phyloP scores from a whole-genome alignment of 2,797 vertebrate genomes.

The Eutrigla gurnardus region DNA sequence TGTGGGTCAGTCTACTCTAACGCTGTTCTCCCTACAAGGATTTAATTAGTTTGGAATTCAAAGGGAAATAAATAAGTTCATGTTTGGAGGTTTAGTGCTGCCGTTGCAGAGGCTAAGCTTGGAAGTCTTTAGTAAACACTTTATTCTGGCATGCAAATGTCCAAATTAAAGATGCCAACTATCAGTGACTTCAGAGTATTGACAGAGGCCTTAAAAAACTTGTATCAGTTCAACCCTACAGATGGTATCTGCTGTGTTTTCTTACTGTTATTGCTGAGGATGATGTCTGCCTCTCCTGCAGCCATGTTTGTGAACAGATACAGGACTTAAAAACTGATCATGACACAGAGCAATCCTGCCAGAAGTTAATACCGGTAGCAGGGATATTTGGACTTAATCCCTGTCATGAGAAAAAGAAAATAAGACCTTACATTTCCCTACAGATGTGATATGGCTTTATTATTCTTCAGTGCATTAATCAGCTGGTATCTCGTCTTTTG shows the following conservation, averaged over 20 bases:
- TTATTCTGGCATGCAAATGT: constrained; percentile 26
- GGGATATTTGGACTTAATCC: constrained; percentile 77
- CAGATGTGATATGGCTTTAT: constrained; percentile 67
- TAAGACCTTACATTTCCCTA: constrained; percentile 72
- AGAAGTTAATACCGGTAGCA: constrained; percentile 68
- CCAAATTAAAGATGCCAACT: constrained; percentile 33
- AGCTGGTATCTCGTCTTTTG: constrained; percentile 71
- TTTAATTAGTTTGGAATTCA: constrained; percentile 31
- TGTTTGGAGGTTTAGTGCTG: constrained; percentile 31
- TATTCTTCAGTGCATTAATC: constrained; percentile 77
- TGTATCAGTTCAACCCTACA: constrained; percentile 38
- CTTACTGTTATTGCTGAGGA: constrained; percentile 56
- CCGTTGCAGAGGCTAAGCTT: constrained; percentile 13
- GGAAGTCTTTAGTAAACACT: constrained; percentile 20
- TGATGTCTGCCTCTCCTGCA: constrained; percentile 46
- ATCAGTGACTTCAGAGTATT: constrained; percentile 8
- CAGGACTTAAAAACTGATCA: constrained; percentile 54
- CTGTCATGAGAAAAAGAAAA: constrained; percentile 67
- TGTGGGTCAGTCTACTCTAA: constrained; percentile 20
- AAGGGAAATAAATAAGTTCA: constrained; percentile 27
- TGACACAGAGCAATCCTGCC: constrained; percentile 60
- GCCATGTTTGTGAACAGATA: constrained; percentile 41
- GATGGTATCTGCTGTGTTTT: constrained; percentile 55
- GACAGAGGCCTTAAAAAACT: constrained; percentile 36
- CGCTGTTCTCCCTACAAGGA: constrained; percentile 12